Base-by-base conservation (phyloP, 1,140 invertebrate species). In the Lasioglossum baleicum region DNA sequence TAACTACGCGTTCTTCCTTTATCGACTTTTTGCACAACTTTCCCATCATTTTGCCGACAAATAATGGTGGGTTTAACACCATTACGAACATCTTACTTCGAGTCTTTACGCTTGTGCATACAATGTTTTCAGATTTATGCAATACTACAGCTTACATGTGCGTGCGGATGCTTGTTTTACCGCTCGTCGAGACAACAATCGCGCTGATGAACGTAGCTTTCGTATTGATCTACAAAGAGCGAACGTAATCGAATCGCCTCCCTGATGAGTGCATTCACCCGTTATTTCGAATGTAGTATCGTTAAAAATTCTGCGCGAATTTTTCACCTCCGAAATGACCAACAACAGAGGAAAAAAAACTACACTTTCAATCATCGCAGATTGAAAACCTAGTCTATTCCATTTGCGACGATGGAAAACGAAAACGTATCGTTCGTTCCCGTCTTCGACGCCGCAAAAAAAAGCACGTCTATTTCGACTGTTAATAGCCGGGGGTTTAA, bases 211-310 rank as follows among this genome's bases (percentile, higher is more conserved):
- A 75, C 65, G 35, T 7, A 11, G 1, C 22, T 8, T 0, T 2
- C 17, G 22, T 48, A 56, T 60, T 60, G 74, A 60, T 75, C 35
- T 15, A 15, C 22, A 68, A 75, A 75, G 60, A 68, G 60, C 31
- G n/a, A 17, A 68, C 58, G 42, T 48, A 60, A 60, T 75, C 15
- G 22, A 75, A 60, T 75, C 68, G 22, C 22, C 7, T 44, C 4
- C 65, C 58, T 60, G 22, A 58, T 20, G 53, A 68, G 51, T 48
- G 68, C 53, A 65, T 31, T 26, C 7, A 42, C n/a, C 22, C 8
- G 61, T 67, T 31, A 42, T 35, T 35, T 10, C 11, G 10, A 11
- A 17, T 11, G 48, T 2, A 15, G 15, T 15, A 5, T 7, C 15
- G 17, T 26, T 3, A 48, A 51, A 13, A 58, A 74, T n/a, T n/a